These are phyloP conservation scores for Drosophila willistoni DNA, from an alignment of 1,140 invertebrate genomes.

Conservation along the genomic window DNA sequence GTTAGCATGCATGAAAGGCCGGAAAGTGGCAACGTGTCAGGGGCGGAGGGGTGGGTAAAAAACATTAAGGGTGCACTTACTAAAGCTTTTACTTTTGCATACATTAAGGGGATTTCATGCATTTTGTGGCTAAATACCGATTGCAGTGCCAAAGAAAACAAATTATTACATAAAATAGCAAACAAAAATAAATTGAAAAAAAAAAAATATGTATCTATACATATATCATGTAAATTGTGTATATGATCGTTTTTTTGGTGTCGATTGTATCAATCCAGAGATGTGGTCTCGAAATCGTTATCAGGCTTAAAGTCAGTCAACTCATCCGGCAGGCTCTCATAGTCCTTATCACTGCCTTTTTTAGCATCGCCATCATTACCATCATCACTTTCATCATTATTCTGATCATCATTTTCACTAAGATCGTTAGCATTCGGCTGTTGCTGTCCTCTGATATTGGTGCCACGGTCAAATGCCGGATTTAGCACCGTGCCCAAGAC, in stretches of 20 bases:
- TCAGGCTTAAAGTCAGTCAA: conserved; percentile 64
- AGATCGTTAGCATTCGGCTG: neutral
- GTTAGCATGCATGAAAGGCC: neutral
- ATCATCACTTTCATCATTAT: conserved; percentile 14
- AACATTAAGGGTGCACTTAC: neutral
- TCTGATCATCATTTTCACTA: conserved; percentile 18
- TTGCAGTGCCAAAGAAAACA: conserved; percentile 8
- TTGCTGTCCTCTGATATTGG: conserved; percentile 1
- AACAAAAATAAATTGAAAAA: neutral
- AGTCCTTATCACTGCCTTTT: conserved; percentile 38
- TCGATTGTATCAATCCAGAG: conserved; percentile 26
- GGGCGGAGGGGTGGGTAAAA: neutral
- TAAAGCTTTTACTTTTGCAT: neutral
- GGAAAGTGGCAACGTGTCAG: neutral
- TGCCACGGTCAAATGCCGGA: conserved; percentile 49
- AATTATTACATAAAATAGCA: neutral
- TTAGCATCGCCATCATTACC: conserved; percentile 13
- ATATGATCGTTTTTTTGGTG: neutral
- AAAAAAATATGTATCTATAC: neutral
- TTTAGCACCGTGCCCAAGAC: conserved; percentile 72
- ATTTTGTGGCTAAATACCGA: neutral
- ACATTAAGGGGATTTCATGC: conserved; percentile 6
- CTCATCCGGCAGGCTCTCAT: conserved; percentile 58
- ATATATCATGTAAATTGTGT: neutral
- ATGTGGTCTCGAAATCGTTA: conserved; percentile 40